phyloP scores from a whole-genome alignment of 2,888 invertebrate genomes.

The Sclerodermus sp. region DNA sequence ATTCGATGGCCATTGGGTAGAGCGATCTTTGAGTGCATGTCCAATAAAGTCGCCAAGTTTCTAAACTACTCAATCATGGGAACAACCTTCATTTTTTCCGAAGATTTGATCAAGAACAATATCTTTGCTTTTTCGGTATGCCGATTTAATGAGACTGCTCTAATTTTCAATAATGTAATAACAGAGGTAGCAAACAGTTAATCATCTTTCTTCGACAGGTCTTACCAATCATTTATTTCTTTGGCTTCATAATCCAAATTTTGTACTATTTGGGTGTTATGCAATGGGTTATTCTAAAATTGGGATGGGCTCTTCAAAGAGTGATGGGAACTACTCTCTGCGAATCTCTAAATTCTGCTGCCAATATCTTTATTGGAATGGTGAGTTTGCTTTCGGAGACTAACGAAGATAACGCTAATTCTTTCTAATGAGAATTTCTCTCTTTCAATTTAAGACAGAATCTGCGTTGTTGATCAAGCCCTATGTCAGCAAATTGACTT shows the following conservation, averaged over 20 bases:
- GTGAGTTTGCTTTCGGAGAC: conserved; percentile 59
- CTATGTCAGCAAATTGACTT: conserved; percentile 80
- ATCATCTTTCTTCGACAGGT: conserved; percentile 60
- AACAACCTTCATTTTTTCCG: conserved; percentile 82
- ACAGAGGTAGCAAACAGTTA: no score
- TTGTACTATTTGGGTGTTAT: conserved; percentile 87
- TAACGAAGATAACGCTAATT: neutral
- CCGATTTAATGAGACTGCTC: no score
- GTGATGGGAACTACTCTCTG: conserved; percentile 87
- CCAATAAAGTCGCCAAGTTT: conserved; percentile 75
- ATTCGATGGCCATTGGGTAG: conserved; percentile 83
- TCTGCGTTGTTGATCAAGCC: conserved; percentile 87
- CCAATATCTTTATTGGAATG: conserved; percentile 93
- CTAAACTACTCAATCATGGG: conserved; percentile 79
- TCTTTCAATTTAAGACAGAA: conserved; percentile 82
- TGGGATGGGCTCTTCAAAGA: conserved; percentile 76
- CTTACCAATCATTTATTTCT: conserved; percentile 90
- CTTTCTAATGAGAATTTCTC: neutral
- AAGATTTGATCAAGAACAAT: conserved; percentile 63
- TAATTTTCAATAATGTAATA: no score
- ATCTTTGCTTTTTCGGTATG: conserved; percentile 87
- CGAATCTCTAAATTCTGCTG: conserved; percentile 90
- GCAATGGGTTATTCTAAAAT: conserved; percentile 79
- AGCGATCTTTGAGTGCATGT: conserved; percentile 69
- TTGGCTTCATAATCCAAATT: conserved; percentile 87